phyloP scores from a whole-genome alignment of 53 echinoderm and acorn worm species.

The Antedon mediterranea region DNA sequence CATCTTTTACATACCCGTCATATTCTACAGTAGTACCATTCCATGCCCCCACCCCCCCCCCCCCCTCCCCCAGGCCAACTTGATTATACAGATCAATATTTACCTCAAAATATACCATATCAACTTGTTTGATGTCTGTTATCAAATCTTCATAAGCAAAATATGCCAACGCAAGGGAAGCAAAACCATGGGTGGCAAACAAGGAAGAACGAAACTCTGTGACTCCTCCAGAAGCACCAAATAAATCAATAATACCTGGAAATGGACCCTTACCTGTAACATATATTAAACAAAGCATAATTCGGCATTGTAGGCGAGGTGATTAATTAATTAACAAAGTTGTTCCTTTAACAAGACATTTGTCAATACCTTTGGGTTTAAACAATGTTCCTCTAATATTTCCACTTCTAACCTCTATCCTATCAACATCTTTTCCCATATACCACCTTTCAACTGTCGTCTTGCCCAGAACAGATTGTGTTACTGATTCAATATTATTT shows the following conservation, averaged over 20 bases:
- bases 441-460: constrained; percentile 25
- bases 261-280: constrained; percentile 34
- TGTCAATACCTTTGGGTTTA: constrained; percentile 55
- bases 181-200: constrained; percentile 39
- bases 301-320: too few species aligned
- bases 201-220: constrained; percentile 29
- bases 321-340: too few species aligned
- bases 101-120: constrained; percentile 38
- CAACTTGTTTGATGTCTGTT: not conserved
- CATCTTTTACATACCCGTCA: too few species aligned
- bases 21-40: too few species aligned
- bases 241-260: constrained; percentile 49
- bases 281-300: too few species aligned
- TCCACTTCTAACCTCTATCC: constrained; percentile 16
- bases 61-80: too few species aligned
- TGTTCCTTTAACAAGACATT: too few species aligned
- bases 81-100: too few species aligned
- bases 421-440: constrained; percentile 34
- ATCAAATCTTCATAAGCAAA: constrained; percentile 18
- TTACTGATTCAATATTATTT: not conserved
- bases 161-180: constrained; percentile 24
- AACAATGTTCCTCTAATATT: constrained; percentile 26
- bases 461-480: not conserved
- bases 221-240: constrained; percentile 18
- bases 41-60: too few species aligned